A percentile compares a stretch with the other conserved stretches of the same genome.
phyloP scores from a whole-genome alignment of 2,797 vertebrate genomes.

The Netta rufina region DNA sequence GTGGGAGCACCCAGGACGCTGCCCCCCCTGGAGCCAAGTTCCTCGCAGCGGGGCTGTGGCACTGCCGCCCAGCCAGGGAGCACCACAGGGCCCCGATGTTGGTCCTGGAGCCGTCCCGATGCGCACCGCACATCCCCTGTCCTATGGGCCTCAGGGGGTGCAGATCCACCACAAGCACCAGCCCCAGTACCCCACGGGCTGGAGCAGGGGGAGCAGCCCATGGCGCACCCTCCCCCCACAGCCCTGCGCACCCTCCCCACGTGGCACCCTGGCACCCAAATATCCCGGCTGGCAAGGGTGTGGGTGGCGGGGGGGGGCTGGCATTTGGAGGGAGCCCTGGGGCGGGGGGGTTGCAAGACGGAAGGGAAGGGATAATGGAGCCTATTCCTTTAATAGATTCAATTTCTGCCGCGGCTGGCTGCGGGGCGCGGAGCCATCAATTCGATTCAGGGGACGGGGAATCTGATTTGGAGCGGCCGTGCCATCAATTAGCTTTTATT shows the following conservation, averaged over 20 bases:
- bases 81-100: rapidly evolving
- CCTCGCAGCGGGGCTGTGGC: neutral
- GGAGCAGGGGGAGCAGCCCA: too few species aligned
- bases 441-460: constrained; percentile 61
- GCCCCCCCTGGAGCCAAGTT: neutral
- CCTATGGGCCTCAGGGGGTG: neutral
- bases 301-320: neutral
- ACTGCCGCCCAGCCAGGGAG: too few species aligned
- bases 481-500: constrained; percentile 74
- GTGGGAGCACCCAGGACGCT: neutral
- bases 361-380: constrained; percentile 52
- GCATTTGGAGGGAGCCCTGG: neutral
- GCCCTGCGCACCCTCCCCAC: neutral
- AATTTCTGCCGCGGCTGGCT: constrained; percentile 55
- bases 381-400: constrained; percentile 68
- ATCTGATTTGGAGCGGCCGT: constrained; percentile 68
- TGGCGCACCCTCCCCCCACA: neutral
- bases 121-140: neutral
- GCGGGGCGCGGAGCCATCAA: constrained; percentile 62
- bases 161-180: rapidly evolving
- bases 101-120: neutral
- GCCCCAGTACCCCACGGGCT: too few species aligned
- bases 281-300: rapidly evolving
- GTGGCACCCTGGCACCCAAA: neutral
- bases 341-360: constrained; percentile 1